A percentile compares a stretch with the other conserved stretches of the same genome.
phyloP scores from a whole-genome alignment of 2,888 invertebrate species.

The Callosobruchus maculatus region DNA sequence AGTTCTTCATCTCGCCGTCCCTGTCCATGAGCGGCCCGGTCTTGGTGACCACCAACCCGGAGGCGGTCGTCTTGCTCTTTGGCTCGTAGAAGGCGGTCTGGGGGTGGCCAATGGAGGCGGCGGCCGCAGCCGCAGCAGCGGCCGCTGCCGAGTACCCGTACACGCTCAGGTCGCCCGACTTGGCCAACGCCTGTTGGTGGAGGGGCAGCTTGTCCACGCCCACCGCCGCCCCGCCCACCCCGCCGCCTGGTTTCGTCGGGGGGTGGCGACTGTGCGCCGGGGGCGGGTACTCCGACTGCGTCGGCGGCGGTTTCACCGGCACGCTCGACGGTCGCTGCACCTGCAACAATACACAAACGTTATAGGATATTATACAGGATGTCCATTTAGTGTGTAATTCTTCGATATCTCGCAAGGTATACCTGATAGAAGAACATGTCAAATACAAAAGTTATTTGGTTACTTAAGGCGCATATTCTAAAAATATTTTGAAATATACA shows the following conservation, averaged over 20 bases:
- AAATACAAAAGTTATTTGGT: too few relatives aligned
- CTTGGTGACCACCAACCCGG: conserved; percentile 44
- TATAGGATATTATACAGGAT: too few relatives aligned
- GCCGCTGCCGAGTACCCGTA: conserved; percentile 58
- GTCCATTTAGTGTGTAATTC: too few relatives aligned
- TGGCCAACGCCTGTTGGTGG: conserved; percentile 36
- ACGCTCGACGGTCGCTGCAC: conserved; percentile 43
- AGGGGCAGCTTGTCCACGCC: conserved; percentile 12
- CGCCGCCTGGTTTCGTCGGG: conserved; percentile 12
- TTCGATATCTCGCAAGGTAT: too few relatives aligned
- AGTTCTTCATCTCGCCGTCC: conserved; percentile 67
- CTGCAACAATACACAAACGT: conserved; percentile 21
- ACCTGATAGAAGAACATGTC: too few relatives aligned
- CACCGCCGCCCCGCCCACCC: background rate
- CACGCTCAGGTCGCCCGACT: conserved; percentile 63
- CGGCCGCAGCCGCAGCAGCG: background rate
- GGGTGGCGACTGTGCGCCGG: conserved; percentile 49
- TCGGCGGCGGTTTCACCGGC: conserved; percentile 41
- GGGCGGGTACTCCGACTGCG: conserved; percentile 51
- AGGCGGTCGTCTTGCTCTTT: conserved; percentile 51
- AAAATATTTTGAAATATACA: too few relatives aligned
- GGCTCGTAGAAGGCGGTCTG: conserved; percentile 52
- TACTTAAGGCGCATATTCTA: too few relatives aligned
- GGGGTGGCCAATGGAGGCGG: conserved; percentile 44
- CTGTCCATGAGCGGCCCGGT: conserved; percentile 13